Base-by-base conservation (phyloP, 2,888 invertebrate species). In the Caenorhabditis imperialis region DNA sequence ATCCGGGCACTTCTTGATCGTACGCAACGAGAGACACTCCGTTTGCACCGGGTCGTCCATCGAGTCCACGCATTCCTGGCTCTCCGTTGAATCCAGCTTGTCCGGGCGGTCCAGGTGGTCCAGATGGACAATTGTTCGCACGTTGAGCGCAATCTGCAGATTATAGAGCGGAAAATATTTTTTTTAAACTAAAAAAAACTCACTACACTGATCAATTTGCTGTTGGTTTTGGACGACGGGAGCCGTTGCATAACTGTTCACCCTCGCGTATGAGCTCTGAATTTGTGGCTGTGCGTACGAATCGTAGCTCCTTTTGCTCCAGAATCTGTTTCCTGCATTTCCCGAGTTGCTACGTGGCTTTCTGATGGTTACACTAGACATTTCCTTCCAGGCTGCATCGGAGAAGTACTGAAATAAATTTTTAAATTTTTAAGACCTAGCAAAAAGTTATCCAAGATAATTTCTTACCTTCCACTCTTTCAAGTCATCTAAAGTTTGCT, bases 1-100 rank as follows among this genome's bases (percentile, higher is more conserved):
- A 75, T 27, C 75, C 75, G 0, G 75, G 75, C 18, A 62, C 27
- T 45, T 70, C 75, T 70, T 75, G 75, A 50, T 75, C 65, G 16
- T 75, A 75, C 14, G 75, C 75, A n/a, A 42, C 54, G 14, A 75
- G 23, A 18, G 75, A 60, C 3, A 75, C 70, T 7, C 75, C 75
- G 38, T 75, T 75, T 1, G 75, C 75, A 1, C 75, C 75, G 16
- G 75, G 75, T 7, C 54, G 37, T 20, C 75, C 75, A 37, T 75
- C 75, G 1, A 69, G 27, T 10, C 75, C 75, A 1, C 67, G 63
- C 38, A 20, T 18, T 14, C 75, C 75, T 22, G 75, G 75, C 30
- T 75, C 75, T 14, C 75, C 75, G 35, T 60, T 47, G 6, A 45
- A 38, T 4, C 69, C 69, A n/a, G 53, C 37, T 18, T 16, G 7